Percentiles rank a stretch among this genome's conserved stretches.
Conservation (phyloP, 2,888 invertebrate species). For the Lycophotia porphyrea region DNA sequence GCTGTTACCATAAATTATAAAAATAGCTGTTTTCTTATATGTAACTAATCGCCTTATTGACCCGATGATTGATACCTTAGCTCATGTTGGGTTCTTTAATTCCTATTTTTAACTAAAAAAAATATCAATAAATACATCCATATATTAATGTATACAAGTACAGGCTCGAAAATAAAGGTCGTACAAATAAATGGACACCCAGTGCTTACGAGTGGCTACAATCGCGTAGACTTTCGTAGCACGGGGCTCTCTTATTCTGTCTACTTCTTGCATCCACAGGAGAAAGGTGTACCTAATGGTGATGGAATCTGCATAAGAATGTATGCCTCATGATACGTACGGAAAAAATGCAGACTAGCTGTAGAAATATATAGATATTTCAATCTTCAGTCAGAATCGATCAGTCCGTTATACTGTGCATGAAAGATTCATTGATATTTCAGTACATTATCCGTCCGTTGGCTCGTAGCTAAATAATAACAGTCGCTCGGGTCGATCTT, state of each 20-base stretch:
- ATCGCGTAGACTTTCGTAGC: constrained; percentile 11
- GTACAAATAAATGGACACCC: neutral
- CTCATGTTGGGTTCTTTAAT: neutral
- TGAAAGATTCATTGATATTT: neutral
- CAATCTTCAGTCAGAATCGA: no score
- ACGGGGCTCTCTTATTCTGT: neutral
- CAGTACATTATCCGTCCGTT: neutral
- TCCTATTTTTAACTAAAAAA: constrained; percentile 1
- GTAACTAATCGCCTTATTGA: constrained; percentile 19
- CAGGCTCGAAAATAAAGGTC: neutral
- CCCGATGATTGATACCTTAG: neutral
- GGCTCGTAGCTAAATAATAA: neutral
- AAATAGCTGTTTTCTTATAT: constrained; percentile 9
- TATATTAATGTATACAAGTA: no score
- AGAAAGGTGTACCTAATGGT: neutral
- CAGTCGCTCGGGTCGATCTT: neutral
- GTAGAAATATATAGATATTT: neutral
- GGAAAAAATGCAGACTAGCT: neutral
- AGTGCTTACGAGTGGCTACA: constrained; percentile 1
- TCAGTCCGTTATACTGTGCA: neutral
- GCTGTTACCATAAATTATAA: constrained; percentile 2
- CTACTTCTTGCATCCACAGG: neutral
- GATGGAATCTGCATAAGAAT: neutral
- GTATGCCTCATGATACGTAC: neutral
- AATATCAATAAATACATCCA: no score